A percentile compares a stretch with the other conserved stretches of the same genome.
Evolutionary conservation across 1,140 invertebrate species (phyloP).

Genomic region (Papilio machaon): DNA sequence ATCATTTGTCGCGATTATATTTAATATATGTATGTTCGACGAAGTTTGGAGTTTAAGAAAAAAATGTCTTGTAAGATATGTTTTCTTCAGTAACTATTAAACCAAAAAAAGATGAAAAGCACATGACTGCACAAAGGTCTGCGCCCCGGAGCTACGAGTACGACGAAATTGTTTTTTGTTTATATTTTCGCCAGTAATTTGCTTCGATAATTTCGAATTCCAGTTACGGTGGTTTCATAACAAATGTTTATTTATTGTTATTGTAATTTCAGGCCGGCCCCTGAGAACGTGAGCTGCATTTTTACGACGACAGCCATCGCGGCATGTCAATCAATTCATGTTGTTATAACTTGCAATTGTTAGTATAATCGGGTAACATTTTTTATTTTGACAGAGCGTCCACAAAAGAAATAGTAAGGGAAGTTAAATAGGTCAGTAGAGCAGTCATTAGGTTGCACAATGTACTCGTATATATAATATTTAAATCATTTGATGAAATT

Average conservation of each 20-base stretch:
- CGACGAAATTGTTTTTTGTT: background rate
- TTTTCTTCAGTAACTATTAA: too few relatives aligned
- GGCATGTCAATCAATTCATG: constrained; percentile 22
- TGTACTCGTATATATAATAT: too few relatives aligned
- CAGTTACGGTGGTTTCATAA: constrained; percentile 46
- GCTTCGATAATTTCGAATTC: constrained; percentile 35
- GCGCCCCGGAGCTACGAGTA: too few relatives aligned
- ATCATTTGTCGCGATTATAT: background rate
- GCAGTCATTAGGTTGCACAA: too few relatives aligned
- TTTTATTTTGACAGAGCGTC: background rate
- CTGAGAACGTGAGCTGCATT: constrained; percentile 44
- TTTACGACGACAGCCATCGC: constrained; percentile 37
- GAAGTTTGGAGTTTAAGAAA: too few relatives aligned
- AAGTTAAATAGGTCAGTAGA: too few relatives aligned
- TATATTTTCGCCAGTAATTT: constrained; percentile 12
- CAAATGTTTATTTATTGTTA: constrained; percentile 53
- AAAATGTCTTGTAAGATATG: too few relatives aligned
- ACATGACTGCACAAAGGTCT: too few relatives aligned
- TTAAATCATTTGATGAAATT: too few relatives aligned
- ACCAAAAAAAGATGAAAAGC: too few relatives aligned
- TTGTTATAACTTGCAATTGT: constrained; percentile 3
- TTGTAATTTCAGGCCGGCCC: constrained; percentile 48
- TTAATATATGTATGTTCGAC: too few relatives aligned
- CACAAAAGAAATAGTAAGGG: background rate
- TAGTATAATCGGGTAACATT: background rate